Conservation (phyloP, 2,888 invertebrate genomes). For the Leptopilina syphax region DNA sequence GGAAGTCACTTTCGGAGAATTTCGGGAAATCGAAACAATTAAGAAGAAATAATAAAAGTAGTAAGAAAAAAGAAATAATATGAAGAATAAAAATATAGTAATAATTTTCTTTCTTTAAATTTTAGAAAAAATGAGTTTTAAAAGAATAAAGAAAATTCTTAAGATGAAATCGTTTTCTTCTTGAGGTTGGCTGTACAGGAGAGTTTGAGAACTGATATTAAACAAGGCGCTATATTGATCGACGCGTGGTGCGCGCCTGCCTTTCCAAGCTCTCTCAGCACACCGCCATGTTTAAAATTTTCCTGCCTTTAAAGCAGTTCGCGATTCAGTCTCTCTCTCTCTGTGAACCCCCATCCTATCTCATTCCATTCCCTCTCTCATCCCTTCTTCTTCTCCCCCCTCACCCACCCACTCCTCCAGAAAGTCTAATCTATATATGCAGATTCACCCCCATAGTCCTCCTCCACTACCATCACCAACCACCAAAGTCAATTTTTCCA, state of each 20-base stretch:
- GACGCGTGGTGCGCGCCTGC: conserved; percentile 69
- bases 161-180: conserved; percentile 52
- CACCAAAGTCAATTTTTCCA: neutral
- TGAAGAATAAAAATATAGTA: too few relatives aligned
- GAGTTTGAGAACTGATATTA: conserved; percentile 76
- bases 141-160: neutral
- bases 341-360: neutral
- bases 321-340: conserved; percentile 4
- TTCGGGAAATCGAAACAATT: too few relatives aligned
- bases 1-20: too few relatives aligned
- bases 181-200: conserved; percentile 64
- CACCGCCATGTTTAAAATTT: conserved; percentile 76
- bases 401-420: too few relatives aligned
- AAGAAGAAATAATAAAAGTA: too few relatives aligned
- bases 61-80: too few relatives aligned
- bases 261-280: conserved; percentile 65
- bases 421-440: too few relatives aligned
- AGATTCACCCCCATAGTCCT: too few relatives aligned
- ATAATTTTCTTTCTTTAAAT: too few relatives aligned
- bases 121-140: too few relatives aligned
- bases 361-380: neutral
- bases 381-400: neutral
- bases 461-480: too few relatives aligned
- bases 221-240: conserved; percentile 77
- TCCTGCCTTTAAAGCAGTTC: conserved; percentile 57